A percentile compares a stretch with the other conserved stretches of the same genome.
Conservation (phyloP, 1,140 invertebrate genomes). For the honey bee (Apis mellifera) region Amel_HAv3.1 CM009936.2:2763001-2763500, state of each 20-base stretch:
- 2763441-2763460: constrained; percentile 50
- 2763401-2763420: constrained; percentile 64
- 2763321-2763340: constrained; percentile 5
- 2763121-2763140: no score
- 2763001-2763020: no score
- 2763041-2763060: no score
- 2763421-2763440: constrained; percentile 48
- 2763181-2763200: neutral
- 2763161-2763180: neutral
- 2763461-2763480: constrained; percentile 57
- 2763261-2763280: neutral
- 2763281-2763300: constrained; percentile 7
- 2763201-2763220: neutral
- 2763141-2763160: neutral
- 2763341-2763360: neutral
- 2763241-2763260: neutral
- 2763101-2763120: no score
- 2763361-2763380: neutral
- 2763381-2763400: constrained; percentile 56
- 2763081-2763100: no score
- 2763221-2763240: neutral
- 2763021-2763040: no score
- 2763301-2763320: constrained; percentile 21
- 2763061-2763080: no score
- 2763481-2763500: constrained; percentile 48